Evolutionary conservation across 1,140 invertebrate genomes (phyloP).

Genomic region (Drosophila arawakana): DNA sequence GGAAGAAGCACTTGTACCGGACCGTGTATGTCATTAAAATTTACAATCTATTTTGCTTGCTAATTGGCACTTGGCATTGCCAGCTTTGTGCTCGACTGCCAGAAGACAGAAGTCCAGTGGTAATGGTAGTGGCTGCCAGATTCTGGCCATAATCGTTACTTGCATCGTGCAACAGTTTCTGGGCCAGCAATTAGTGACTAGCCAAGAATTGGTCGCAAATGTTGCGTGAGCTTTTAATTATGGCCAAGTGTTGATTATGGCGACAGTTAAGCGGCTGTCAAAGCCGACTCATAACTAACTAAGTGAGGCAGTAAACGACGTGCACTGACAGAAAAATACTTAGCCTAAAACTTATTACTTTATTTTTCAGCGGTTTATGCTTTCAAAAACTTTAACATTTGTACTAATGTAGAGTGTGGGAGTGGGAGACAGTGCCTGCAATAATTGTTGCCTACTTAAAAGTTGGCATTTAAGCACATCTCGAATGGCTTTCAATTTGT

Average conservation of each 20-base stretch:
- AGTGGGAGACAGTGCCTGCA: constrained; percentile 3
- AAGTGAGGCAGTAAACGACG: constrained; percentile 26
- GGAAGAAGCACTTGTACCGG: constrained; percentile 20
- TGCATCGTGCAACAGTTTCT: constrained; percentile 48
- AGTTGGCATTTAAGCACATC: constrained; percentile 45
- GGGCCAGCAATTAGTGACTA: constrained; percentile 63
- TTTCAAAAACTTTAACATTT: too few species aligned
- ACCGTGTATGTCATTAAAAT: constrained; percentile 78
- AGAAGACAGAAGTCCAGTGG: not conserved
- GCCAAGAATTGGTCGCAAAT: constrained; percentile 50
- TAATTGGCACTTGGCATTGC: constrained; percentile 79
- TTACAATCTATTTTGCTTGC: constrained; percentile 81
- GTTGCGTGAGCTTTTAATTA: constrained; percentile 61
- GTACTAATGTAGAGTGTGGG: not conserved
- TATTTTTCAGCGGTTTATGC: too few species aligned
- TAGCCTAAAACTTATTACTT: too few species aligned
- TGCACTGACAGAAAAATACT: not conserved
- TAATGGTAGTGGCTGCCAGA: not conserved
- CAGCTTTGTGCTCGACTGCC: constrained; percentile 41
- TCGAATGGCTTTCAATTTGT: constrained; percentile 49
- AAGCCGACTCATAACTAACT: constrained; percentile 25
- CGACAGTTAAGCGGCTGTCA: constrained; percentile 36
- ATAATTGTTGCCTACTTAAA: constrained; percentile 47
- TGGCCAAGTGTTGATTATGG: constrained; percentile 48
- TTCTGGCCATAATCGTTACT: constrained; percentile 72